These are phyloP conservation scores for Coenonympha arcania DNA, from an alignment of 2,888 invertebrate genomes.

Conservation along the genomic window DNA sequence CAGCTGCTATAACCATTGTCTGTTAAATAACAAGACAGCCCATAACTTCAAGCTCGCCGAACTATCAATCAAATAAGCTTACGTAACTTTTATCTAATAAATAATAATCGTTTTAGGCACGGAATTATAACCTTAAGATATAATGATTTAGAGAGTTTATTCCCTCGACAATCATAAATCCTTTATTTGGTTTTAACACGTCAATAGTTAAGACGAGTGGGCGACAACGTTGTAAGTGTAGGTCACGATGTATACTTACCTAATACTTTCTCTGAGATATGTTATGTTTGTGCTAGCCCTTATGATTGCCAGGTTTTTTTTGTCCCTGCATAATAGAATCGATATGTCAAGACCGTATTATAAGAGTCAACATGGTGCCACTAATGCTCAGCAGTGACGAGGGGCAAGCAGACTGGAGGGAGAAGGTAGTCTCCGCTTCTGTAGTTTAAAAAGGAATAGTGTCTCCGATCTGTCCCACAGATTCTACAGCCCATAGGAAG, in stretches of 20 bases:
- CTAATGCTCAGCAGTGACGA: no score
- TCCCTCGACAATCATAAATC: constrained; percentile 6
- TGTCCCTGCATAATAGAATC: background rate
- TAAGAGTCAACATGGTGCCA: no score
- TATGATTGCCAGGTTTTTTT: constrained; percentile 1
- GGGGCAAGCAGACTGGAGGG: no score
- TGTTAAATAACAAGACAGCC: constrained; percentile 26
- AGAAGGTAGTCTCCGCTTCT: no score
- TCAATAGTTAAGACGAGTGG: constrained; percentile 39
- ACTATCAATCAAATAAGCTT: constrained; percentile 32
- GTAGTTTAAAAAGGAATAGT: no score
- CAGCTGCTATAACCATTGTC: constrained; percentile 17
- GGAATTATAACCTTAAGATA: constrained; percentile 16
- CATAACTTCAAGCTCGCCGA: constrained; percentile 20
- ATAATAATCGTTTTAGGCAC: background rate
- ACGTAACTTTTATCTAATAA: constrained; percentile 31
- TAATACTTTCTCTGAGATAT: constrained; percentile 46
- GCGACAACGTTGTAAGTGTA: constrained; percentile 42
- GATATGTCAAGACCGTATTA: no score
- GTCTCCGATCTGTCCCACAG: no score
- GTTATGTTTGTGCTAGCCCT: constrained; percentile 32
- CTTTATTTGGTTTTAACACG: constrained; percentile 17
- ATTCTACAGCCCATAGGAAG: no score
- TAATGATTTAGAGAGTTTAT: constrained; percentile 13
- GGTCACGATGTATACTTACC: constrained; percentile 49